Evolutionary conservation across 2,797 vertebrate species (phyloP), one percentile per base, ranked within the genome.

Genomic region (Bovichtus variegatus): DNA sequence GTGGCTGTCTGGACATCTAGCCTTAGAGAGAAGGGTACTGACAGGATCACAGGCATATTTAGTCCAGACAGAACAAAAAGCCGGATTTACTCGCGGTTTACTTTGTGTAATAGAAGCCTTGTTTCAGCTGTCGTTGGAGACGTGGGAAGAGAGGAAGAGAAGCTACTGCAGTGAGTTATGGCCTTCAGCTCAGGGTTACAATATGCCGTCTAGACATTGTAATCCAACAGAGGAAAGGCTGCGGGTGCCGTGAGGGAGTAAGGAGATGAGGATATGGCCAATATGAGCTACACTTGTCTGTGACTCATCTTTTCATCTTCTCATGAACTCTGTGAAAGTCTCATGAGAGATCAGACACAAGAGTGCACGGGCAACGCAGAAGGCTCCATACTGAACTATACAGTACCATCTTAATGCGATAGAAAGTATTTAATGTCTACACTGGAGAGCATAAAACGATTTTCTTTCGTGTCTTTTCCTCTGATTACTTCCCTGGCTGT

Each of bases 121-220:
- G 64, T 81, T 77, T 74, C 75, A 68, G 57, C 71, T 78, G 65
- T 65, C 62, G 55, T n/a, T 13, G 19, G 50, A 58, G 47, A 54
- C 3, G 21, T 78, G 68, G 64, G 71, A 69, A 61, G 61, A 84
- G 59, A 80, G 53, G 46, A 58, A 46, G 50, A 29, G 54, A 31
- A 21, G n/a, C 54, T 44, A 16, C 44, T 8, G 38, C 44, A 46
- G 47, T 58, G 71, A 85, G 66, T 73, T 76, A 57, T 16, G 38
- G 71, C 74, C 73, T 78, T 84, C 62, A 62, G 60, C 66, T 65
- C 69, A 66, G 46, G 59, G 81, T 74, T 77, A 65, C 16, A 46
- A 78, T 75, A 50, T 79, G 53, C 81, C 55, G 85, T 93, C 90
- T 93, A 91, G 88, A 91, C 89, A 21, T 54, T 70, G 46, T 89